Conservation (phyloP, 2,797 vertebrate genomes). For the Chiloscyllium punctatum region DNA sequence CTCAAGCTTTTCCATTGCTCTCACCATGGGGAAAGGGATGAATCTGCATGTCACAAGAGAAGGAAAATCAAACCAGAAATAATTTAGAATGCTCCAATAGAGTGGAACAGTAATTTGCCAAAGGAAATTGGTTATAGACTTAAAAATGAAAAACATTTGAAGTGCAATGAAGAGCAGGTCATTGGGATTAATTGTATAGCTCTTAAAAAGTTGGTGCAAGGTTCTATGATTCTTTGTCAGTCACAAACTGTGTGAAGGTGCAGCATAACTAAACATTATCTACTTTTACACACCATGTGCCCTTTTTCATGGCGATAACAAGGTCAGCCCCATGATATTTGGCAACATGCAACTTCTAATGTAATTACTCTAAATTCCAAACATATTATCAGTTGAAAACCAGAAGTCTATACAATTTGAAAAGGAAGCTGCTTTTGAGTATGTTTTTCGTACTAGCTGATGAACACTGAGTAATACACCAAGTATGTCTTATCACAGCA, state of each 20-base stretch:
- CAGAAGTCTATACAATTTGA: not conserved
- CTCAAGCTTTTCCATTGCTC: too few relatives aligned
- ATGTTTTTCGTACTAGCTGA: not conserved
- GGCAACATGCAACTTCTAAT: not conserved
- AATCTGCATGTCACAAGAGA: not conserved
- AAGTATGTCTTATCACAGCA: not conserved
- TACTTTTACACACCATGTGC: not conserved
- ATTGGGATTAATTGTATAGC: not conserved
- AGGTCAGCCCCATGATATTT: not conserved
- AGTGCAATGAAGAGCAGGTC: not conserved
- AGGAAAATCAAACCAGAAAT: not conserved
- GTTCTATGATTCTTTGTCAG: not conserved
- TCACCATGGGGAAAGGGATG: not conserved
- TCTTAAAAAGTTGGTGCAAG: not conserved
- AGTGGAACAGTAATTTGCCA: not conserved
- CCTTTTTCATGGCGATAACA: not conserved
- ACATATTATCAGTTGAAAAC: not conserved
- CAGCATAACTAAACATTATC: not conserved
- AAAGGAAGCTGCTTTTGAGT: not conserved
- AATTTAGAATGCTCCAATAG: not conserved
- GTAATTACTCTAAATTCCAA: not conserved
- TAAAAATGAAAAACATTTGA: not conserved
- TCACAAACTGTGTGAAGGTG: not conserved
- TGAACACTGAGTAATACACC: not conserved
- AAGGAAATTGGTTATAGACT: not conserved